A percentile compares a stretch with the other conserved stretches of the same genome.
These are phyloP conservation scores for Aurelia sp. DNA, from an alignment of 30 jellyfish, hydroid and myxozoan species.

Conservation along the genomic window DNA sequence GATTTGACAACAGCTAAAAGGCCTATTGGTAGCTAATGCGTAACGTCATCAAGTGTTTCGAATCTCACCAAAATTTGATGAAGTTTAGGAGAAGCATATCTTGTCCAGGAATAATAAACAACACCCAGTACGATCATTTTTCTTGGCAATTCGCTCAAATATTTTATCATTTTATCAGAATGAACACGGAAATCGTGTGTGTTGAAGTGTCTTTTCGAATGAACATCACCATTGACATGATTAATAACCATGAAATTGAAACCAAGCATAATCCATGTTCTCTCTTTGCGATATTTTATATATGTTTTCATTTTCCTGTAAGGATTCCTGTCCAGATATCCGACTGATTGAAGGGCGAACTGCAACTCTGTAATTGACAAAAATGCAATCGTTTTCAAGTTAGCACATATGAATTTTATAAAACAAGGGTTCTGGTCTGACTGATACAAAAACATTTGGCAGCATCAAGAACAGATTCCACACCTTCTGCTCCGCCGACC, in stretches of 20 bases:
- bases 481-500: no score
- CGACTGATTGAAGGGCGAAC: conserved; percentile 36
- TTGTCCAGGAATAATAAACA: conserved; percentile 39
- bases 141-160: neutral
- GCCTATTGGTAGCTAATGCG: no score
- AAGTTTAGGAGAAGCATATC: neutral
- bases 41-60: neutral
- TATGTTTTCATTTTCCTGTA: neutral
- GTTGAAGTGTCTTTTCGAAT: conserved; percentile 3
- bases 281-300: neutral
- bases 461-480: no score
- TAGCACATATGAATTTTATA: no score
- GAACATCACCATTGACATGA: conserved; percentile 21
- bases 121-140: conserved; percentile 40
- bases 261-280: neutral
- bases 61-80: conserved; percentile 6
- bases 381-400: no score
- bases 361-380: conserved; percentile 20
- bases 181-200: neutral
- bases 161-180: neutral
- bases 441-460: no score
- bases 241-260: conserved; percentile 18
- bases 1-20: no score
- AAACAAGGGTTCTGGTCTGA: no score
- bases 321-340: conserved; percentile 9